phyloP scores from a whole-genome alignment of 2,113 vertebrate species.

The Anguilla japonica region DNA sequence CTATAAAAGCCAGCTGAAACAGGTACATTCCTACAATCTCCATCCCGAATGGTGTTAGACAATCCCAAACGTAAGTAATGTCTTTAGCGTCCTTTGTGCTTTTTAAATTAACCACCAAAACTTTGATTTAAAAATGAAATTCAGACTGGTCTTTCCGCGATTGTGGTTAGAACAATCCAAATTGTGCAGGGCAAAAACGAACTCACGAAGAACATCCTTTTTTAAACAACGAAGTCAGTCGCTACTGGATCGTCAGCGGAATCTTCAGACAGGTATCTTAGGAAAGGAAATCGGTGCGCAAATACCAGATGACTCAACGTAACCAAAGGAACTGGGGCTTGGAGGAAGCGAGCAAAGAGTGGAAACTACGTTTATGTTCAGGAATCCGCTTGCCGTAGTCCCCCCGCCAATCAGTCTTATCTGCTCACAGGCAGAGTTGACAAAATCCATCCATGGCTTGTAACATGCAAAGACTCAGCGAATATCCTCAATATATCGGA shows the following conservation, averaged over 20 bases:
- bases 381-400: not conserved
- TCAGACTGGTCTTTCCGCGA: not conserved
- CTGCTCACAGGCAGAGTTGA: conserved; percentile 1
- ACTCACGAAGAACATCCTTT: conserved; percentile 15
- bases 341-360: not conserved
- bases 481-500: not conserved
- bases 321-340: not conserved
- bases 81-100: not conserved
- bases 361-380: conserved; percentile 13
- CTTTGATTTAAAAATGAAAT: not conserved
- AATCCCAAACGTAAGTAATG: conserved; percentile 25
- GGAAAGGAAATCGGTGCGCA: not conserved
- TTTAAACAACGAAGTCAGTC: conserved; percentile 12
- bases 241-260: not conserved
- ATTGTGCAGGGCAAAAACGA: not conserved
- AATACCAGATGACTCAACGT: not conserved
- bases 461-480: not conserved
- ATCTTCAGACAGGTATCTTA: not conserved
- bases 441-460: conserved; percentile 5
- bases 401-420: not conserved
- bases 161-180: conserved; percentile 10
- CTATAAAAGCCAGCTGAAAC: conserved; percentile 65
- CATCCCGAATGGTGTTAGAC: conserved; percentile 53
- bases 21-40: conserved; percentile 71
- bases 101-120: not conserved